Percentiles rank a stretch among this genome's conserved stretches.
These are phyloP conservation scores for Polydesmus complanatus DNA, from an alignment of 2,888 invertebrate genomes.

Conservation along the genomic window DNA sequence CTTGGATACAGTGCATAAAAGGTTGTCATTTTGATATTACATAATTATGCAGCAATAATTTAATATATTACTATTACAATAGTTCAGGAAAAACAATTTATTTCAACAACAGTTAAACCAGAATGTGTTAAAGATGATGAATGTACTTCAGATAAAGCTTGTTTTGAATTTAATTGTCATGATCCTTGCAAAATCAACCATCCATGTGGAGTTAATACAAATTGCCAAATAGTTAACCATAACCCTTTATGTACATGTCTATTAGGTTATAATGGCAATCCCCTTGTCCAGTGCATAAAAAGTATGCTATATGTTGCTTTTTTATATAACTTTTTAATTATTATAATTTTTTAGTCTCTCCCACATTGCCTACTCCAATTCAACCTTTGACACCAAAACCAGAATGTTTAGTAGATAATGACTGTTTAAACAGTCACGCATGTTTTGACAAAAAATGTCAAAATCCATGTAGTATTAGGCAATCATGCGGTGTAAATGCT, in stretches of 20 bases:
- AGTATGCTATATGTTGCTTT: too few species aligned
- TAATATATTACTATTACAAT: background rate
- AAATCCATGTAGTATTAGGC: constrained; percentile 49
- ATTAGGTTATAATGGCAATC: constrained; percentile 25
- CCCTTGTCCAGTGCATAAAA: constrained; percentile 5
- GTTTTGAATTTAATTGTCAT: constrained; percentile 13
- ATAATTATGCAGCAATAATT: background rate
- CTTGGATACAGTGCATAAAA: constrained; percentile 53
- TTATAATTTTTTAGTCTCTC: background rate
- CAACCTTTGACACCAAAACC: constrained; percentile 33
- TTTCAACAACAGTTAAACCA: constrained; percentile 5
- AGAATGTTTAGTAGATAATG: constrained; percentile 59
- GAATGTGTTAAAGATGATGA: constrained; percentile 6
- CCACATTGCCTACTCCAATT: background rate
- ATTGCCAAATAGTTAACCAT: constrained; percentile 23
- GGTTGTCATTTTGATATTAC: constrained; percentile 18
- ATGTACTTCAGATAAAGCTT: constrained; percentile 14
- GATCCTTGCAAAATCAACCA: constrained; percentile 11
- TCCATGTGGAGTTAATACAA: constrained; percentile 22
- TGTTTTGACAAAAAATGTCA: constrained; percentile 51
- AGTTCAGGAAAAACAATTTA: background rate
- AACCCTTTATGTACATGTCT: constrained; percentile 23
- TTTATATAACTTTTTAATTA: too few species aligned
- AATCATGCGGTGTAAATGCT: constrained; percentile 61
- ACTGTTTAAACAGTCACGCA: constrained; percentile 52